Percentiles rank a stretch among this genome's conserved stretches.
phyloP scores from a whole-genome alignment of 2,888 invertebrate species.

The Nephrotoma flavescens region DNA sequence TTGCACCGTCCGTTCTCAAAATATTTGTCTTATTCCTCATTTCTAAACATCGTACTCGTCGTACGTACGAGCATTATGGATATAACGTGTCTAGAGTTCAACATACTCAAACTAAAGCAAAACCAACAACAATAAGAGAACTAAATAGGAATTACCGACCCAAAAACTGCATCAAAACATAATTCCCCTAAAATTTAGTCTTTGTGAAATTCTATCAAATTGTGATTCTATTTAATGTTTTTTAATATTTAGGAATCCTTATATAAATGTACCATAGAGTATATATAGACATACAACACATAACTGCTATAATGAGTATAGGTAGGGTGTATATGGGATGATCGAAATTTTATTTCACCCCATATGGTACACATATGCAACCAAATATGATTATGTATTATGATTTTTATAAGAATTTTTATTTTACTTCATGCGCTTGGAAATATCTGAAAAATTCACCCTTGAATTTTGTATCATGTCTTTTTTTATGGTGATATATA shows the following conservation, averaged over 20 bases:
- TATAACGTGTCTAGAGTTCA: neutral
- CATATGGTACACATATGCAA: neutral
- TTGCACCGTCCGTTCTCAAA: neutral
- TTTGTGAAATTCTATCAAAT: neutral
- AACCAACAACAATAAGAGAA: neutral
- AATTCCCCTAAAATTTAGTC: neutral
- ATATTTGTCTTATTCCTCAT: neutral
- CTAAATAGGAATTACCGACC: neutral
- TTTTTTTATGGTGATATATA: neutral
- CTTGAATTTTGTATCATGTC: neutral
- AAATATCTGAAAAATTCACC: neutral
- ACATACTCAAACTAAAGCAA: neutral
- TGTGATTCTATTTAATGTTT: neutral
- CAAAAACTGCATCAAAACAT: neutral
- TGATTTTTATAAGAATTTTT: neutral
- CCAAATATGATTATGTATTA: neutral
- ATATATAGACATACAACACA: no score
- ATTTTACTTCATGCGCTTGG: neutral
- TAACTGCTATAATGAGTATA: neutral
- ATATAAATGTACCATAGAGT: neutral
- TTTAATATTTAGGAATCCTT: neutral
- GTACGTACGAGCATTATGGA: neutral
- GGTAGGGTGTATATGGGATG: neutral
- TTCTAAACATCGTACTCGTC: neutral
- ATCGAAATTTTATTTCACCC: neutral